Conservation (phyloP, 2,113 vertebrate species). For the Ptilonorhynchus violaceus region DNA sequence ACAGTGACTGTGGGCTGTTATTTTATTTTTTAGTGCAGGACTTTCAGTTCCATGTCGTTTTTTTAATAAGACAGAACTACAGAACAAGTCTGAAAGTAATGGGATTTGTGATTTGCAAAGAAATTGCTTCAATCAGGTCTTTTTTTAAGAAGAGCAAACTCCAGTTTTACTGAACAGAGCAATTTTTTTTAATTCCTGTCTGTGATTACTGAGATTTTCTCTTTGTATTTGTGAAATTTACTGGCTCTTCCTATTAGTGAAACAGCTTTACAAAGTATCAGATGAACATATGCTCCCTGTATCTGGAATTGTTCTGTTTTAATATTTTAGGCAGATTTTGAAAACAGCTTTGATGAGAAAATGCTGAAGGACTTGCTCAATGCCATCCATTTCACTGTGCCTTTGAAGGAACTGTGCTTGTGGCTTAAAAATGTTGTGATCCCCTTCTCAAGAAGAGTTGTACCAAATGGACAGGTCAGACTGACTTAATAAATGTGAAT, state of each 20-base stretch:
- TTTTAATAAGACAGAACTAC: neutral
- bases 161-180: neutral
- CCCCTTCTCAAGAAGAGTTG: conserved; percentile 82
- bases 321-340: conserved; percentile 83
- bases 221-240: neutral
- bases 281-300: neutral
- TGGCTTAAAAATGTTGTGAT: conserved; percentile 90
- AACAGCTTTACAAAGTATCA: neutral
- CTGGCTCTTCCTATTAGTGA: neutral
- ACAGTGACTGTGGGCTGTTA: neutral
- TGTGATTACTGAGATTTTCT: neutral
- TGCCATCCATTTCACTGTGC: conserved; percentile 77
- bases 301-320: neutral
- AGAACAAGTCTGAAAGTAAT: neutral
- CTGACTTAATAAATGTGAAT: neutral
- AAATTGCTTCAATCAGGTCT: neutral
- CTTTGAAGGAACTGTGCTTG: conserved; percentile 78
- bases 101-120: neutral
- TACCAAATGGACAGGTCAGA: conserved; percentile 87
- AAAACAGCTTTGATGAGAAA: conserved; percentile 76
- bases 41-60: neutral
- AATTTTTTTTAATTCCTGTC: neutral
- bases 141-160: neutral
- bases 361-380: conserved; percentile 81
- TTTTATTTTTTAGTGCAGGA: neutral